Base-by-base conservation (phyloP, 2,888 invertebrate species). In the Poecilus cupreus region DNA sequence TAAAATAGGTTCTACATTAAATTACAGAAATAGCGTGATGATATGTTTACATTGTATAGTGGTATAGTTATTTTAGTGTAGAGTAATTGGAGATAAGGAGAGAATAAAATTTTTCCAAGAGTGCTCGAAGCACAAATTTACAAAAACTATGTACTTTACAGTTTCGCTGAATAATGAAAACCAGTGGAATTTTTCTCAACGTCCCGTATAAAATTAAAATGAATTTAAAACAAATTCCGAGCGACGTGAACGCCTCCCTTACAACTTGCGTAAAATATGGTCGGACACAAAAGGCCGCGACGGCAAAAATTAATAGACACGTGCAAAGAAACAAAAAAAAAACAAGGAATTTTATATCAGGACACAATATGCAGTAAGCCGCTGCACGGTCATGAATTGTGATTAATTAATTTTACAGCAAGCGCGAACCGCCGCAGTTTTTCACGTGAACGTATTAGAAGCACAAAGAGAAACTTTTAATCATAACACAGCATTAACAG, bases 291-390 rank as follows among this genome's bases (percentile, higher is more conserved):
- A 57, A 51, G 79, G 37, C 64, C 49, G 68, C 68, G 24, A 49
- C 32, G 70, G 79, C 22, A 79, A 79, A 79, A 79, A 79, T 79
- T 68, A 79, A 79, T 70, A 79, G 79, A 79, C 51, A 76, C 57
- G 37, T 57, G 57, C 32, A 76, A 68, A 49, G 51, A 22, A 72
- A 46, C 18, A 64, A 78, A 79, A 70, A 79, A 68, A 46, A 57
- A 24, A 46, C 16, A 26, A 13, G 20, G 26, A 78, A 64, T 78
- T 49, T 68, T 68, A 68, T 64, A 79, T 64, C 51, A 4, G 75
- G 51, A 75, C 24, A 79, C 79, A 79, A 68, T 79, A 79, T 79
- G 68, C 79, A 79, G 70, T 43, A 64, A 39, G 78, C 64, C 18
- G 64, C 64, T 20, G 26, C 37, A 24, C 32, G 43, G 78, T 20